Evolutionary conservation across 2,113 vertebrate species (phyloP).

Genomic region (Gymnocephalus cernua): DNA sequence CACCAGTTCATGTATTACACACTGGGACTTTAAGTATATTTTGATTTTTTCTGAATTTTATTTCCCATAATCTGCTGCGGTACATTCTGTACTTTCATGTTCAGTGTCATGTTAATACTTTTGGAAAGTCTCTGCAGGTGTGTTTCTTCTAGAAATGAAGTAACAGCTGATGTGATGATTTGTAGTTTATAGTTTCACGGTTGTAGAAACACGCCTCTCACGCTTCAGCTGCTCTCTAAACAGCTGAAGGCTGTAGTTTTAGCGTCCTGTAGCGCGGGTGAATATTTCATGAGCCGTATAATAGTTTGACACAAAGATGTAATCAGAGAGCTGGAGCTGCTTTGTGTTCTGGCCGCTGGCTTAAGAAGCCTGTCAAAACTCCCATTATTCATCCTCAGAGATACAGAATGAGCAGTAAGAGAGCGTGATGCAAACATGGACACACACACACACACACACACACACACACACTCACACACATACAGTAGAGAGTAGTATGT

Average conservation of each 20-base stretch:
- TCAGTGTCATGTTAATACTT: too few relatives aligned
- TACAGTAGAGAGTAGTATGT: background rate
- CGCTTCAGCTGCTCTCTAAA: background rate
- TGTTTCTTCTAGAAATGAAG: too few relatives aligned
- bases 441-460: conserved; percentile 2
- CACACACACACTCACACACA: background rate
- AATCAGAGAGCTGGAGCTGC: background rate
- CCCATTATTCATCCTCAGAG: conserved; percentile 7
- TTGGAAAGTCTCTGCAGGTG: too few relatives aligned
- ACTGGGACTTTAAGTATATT: too few relatives aligned
- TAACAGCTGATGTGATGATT: too few relatives aligned
- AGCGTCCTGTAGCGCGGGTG: background rate
- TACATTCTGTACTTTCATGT: too few relatives aligned
- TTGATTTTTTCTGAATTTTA: too few relatives aligned
- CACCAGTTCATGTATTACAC: too few relatives aligned
- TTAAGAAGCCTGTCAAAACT: conserved; percentile 24
- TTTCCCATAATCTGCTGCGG: too few relatives aligned
- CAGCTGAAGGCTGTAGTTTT: conserved; percentile 3
- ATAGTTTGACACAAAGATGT: conserved; percentile 6
- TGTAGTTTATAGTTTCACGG: too few relatives aligned
- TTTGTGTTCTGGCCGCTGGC: conserved; percentile 4
- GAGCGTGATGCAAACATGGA: background rate
- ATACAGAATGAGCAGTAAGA: conserved; percentile 1
- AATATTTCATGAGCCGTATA: conserved; percentile 5
- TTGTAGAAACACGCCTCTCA: too few relatives aligned